Conservation (phyloP, 2,113 vertebrate genomes). For the Ceyx cyanopectus region DNA sequence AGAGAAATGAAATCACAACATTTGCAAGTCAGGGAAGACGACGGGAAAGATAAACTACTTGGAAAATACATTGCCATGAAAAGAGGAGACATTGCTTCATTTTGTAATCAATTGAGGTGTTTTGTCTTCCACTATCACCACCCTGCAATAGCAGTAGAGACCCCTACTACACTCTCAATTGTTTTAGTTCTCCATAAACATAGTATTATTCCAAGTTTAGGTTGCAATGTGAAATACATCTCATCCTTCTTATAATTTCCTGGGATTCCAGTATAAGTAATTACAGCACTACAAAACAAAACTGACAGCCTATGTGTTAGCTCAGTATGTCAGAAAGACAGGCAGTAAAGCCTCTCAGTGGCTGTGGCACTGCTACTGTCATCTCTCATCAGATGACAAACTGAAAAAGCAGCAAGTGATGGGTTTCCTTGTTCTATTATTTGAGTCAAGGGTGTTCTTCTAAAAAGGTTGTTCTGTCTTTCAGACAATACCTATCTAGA, state of each 20-base stretch:
- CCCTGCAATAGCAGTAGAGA: background rate
- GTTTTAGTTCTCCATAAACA: background rate
- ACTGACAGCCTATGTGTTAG: slow-evolving; percentile 33
- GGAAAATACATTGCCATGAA: background rate
- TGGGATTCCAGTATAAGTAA: background rate
- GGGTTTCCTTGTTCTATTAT: background rate
- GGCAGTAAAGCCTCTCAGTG: slow-evolving; percentile 7
- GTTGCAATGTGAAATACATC: background rate
- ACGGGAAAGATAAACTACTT: background rate
- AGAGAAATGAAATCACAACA: background rate
- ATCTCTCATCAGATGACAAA: background rate
- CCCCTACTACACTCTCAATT: background rate
- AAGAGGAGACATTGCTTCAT: background rate
- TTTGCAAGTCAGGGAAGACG: background rate
- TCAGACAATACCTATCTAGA: background rate
- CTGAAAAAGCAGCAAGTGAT: background rate
- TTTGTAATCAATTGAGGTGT: background rate
- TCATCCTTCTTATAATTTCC: background rate
- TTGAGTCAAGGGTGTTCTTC: background rate
- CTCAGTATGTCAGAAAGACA: slow-evolving; percentile 35
- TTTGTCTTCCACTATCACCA: background rate
- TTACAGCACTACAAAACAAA: slow-evolving; percentile 36
- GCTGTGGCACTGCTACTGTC: slow-evolving; percentile 22
- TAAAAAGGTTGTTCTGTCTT: background rate
- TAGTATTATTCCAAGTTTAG: background rate